Evolutionary conservation across 2,888 invertebrate genomes (phyloP).

Genomic region (Drosophila borborema): DNA sequence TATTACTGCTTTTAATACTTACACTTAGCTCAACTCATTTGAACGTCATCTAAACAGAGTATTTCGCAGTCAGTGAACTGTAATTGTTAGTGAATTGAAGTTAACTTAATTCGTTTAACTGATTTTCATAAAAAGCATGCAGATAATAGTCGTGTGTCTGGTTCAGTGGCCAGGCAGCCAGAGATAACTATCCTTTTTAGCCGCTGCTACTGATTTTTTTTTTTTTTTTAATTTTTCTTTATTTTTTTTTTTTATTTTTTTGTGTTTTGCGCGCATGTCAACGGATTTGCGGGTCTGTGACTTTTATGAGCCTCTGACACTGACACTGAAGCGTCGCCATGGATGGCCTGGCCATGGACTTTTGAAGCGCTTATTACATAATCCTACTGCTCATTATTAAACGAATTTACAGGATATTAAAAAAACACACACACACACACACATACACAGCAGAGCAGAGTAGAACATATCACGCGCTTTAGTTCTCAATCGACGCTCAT

Average conservation of each 20-base stretch:
- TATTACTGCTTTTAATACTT: no score
- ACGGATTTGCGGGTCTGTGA: slow-evolving; percentile 55
- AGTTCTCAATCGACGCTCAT: slow-evolving; percentile 45
- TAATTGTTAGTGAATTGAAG: no score
- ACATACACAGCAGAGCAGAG: no score
- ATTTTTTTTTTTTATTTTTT: slow-evolving; percentile 1
- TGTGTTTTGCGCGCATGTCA: slow-evolving; percentile 32
- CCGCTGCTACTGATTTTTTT: not conserved
- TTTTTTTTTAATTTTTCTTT: not conserved
- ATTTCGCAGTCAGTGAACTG: not conserved
- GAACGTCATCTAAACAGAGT: not conserved
- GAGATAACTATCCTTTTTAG: slow-evolving; percentile 6
- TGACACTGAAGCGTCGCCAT: slow-evolving; percentile 10
- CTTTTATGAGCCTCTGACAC: slow-evolving; percentile 50
- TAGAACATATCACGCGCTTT: slow-evolving; percentile 18
- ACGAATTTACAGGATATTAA: slow-evolving; percentile 61
- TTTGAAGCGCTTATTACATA: slow-evolving; percentile 53
- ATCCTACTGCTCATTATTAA: slow-evolving; percentile 68
- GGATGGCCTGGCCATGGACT: slow-evolving; percentile 26
- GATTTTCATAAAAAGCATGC: not conserved
- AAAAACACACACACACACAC: not conserved
- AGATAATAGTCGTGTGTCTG: not conserved
- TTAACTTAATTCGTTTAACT: not conserved
- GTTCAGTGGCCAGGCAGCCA: not conserved
- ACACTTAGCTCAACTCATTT: not conserved